Evolutionary conservation across 2,888 invertebrate genomes (phyloP).

Genomic region (Icerya purchasi): DNA sequence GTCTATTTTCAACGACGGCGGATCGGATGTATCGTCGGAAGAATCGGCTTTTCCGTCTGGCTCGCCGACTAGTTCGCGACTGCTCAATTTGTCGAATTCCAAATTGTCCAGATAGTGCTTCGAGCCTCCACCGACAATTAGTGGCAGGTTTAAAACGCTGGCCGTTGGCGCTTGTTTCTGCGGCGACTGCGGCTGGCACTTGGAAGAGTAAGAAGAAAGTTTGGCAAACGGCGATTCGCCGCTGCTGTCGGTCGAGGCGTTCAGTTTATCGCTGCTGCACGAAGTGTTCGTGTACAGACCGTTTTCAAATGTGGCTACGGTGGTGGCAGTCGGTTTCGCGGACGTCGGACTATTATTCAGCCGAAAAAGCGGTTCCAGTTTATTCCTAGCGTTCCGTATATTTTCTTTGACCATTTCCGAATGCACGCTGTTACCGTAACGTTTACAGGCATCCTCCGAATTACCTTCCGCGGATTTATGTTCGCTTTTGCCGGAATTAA

Average conservation of each 20-base stretch:
- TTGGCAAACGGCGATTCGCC: background rate
- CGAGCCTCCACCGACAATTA: background rate
- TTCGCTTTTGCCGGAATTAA: no score
- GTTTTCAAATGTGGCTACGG: slow-evolving; percentile 1
- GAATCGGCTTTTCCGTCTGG: slow-evolving; percentile 74
- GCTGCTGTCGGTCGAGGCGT: slow-evolving; percentile 8
- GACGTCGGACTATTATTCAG: background rate
- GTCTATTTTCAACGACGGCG: slow-evolving; percentile 34
- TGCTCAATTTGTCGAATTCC: slow-evolving; percentile 9
- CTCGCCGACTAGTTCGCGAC: slow-evolving; percentile 51
- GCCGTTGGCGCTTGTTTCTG: background rate
- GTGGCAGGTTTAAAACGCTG: background rate
- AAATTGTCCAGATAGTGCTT: slow-evolving; percentile 5
- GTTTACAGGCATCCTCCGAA: no score
- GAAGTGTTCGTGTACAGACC: background rate
- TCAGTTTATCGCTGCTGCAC: background rate
- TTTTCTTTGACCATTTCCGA: slow-evolving; percentile 6
- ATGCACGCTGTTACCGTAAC: no score
- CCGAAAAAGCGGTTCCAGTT: slow-evolving; percentile 7
- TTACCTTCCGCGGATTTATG: no score
- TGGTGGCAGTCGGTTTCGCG: background rate
- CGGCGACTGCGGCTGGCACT: background rate
- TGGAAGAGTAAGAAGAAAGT: slow-evolving; percentile 3
- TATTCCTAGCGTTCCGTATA: slow-evolving; percentile 8
- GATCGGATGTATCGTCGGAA: slow-evolving; percentile 41